Conservation (phyloP, 2,888 invertebrate species). For the Troides helena region DNA sequence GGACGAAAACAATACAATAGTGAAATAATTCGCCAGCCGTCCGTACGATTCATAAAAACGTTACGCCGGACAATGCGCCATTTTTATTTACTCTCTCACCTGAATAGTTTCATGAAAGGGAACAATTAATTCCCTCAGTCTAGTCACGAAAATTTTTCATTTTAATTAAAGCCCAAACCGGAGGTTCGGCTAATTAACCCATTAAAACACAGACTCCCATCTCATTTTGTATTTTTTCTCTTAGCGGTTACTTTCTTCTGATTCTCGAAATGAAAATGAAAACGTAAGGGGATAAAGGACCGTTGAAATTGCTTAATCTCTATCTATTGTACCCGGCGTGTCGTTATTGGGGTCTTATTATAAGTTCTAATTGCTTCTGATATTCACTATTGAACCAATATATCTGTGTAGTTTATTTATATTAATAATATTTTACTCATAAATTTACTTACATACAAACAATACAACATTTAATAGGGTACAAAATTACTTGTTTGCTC, state of each 20-base stretch:
- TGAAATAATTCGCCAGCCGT: neutral
- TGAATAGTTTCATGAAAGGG: conserved; percentile 73
- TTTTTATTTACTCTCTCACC: conserved; percentile 66
- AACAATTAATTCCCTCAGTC: conserved; percentile 73
- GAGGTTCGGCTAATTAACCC: conserved; percentile 78
- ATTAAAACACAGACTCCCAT: conserved; percentile 76
- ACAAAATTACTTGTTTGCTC: neutral
- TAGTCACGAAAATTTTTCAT: conserved; percentile 78
- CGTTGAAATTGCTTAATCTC: conserved; percentile 30
- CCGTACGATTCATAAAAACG: conserved; percentile 36
- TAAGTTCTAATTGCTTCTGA: neutral
- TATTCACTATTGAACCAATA: neutral
- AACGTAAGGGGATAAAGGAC: conserved; percentile 32
- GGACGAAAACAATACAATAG: conserved; percentile 6
- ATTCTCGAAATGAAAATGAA: conserved; percentile 63
- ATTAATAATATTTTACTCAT: neutral
- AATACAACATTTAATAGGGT: no score
- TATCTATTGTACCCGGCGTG: conserved; percentile 32
- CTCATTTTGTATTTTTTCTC: conserved; percentile 70
- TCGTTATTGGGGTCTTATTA: neutral
- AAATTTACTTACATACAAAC: neutral
- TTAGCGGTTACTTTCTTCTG: conserved; percentile 69
- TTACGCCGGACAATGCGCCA: conserved; percentile 38
- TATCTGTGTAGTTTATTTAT: neutral
- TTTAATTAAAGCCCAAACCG: conserved; percentile 76